Evolutionary conservation across 2,113 vertebrate genomes (phyloP), one percentile per base, ranked within the genome.

Genomic region (Gallinago media): DNA sequence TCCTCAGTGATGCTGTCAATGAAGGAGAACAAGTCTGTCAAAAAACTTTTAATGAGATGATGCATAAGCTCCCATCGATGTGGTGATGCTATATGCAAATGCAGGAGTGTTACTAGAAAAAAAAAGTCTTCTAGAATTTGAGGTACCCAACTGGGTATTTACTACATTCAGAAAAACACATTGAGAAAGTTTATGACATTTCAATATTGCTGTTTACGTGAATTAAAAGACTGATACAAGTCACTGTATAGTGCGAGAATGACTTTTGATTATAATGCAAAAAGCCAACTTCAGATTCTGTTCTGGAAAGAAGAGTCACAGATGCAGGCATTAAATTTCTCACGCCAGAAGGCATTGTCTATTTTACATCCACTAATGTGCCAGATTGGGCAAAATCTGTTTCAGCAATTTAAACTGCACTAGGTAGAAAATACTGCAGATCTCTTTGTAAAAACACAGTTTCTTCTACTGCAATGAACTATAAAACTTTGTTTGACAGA

Each of bases 381-480:
- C 74, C 92, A 96, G 40, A 76, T 13, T 74, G 75, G 88, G 90
- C 23, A 93, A 93, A 96, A 90, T 46, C 82, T 94, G 82, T 50
- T 80, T 26, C 78, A 93, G 83, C 63, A 83, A 61, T 73, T 96
- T 50, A 15, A 79, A 10, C 36, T 5, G 15, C 1, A 12, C 63
- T 66, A 91, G 81, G 74, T 73, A 78, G 50, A 88, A 88, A 93
- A 90, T 38, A 67, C 46, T 85, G 72, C 92, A 71, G 63, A 66
- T 52, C 31, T 58, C 74, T 62, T 17, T 5, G 50, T 74, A 55
- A 94, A 95, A 96, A 77, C 29, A 77, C 32, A 19, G 20, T 32
- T 94, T 91, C 50, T 80, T 83, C 72, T 83, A 25, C 47, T 68
- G 75, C 85, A 88, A 83, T 2, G 1, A 88, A 59, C 79, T n/a